These are phyloP conservation scores for Hermetia illucens DNA, from an alignment of 1,140 invertebrate genomes.

Conservation along the genomic window DNA sequence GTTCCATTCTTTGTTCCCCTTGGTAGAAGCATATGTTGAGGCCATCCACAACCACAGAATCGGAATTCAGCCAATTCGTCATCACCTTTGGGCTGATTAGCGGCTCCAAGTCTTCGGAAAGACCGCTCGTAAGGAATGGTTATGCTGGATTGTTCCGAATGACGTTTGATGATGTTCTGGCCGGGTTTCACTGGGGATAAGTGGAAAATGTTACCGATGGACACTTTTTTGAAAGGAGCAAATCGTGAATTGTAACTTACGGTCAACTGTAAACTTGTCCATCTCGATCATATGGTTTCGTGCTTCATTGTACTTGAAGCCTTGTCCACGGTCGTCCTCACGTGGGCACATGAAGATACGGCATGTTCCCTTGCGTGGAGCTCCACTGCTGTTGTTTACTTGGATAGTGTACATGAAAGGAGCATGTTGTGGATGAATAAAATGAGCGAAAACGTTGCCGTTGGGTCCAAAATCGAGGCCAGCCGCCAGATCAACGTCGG, in stretches of 20 bases:
- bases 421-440: conserved; percentile 49
- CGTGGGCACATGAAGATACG: conserved; percentile 44
- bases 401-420: conserved; percentile 41
- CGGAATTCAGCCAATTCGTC: conserved; percentile 28
- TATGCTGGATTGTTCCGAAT: conserved; percentile 42
- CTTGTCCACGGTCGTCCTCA: conserved; percentile 36
- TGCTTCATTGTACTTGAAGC: conserved; percentile 35
- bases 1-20: conserved; percentile 31
- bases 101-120: conserved; percentile 39
- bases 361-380: conserved; percentile 33
- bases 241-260: conserved; percentile 25
- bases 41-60: conserved; percentile 42
- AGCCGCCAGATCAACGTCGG: conserved; percentile 41
- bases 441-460: conserved; percentile 38
- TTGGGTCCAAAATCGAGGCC: conserved; percentile 42
- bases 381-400: conserved; percentile 26
- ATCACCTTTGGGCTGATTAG: conserved; percentile 16
- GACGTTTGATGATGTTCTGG: conserved; percentile 37
- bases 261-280: conserved; percentile 37
- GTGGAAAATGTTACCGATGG: conserved; percentile 11
- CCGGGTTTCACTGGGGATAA: conserved; percentile 39
- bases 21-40: conserved; percentile 36
- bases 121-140: conserved; percentile 49
- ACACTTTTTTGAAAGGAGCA: neutral
- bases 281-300: conserved; percentile 39